phyloP scores from a whole-genome alignment of 2,797 vertebrate genomes.

The Sylvilagus floridanus region DNA sequence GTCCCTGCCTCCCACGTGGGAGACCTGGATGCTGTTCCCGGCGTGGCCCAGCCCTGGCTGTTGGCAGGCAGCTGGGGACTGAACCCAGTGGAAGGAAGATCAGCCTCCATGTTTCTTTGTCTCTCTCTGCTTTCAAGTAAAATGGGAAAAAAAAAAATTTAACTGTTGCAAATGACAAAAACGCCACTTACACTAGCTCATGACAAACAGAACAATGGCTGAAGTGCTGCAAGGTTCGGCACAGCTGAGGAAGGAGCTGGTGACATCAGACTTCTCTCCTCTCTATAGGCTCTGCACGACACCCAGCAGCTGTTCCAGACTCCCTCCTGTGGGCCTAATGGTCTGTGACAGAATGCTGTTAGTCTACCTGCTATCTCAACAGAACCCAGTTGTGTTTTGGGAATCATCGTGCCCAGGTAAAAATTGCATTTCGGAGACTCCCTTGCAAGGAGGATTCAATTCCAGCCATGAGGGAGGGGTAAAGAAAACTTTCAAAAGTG shows the following conservation, averaged over 20 bases:
- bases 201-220: slow-evolving; percentile 11
- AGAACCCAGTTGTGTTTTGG: not conserved
- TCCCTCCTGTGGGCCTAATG: not conserved
- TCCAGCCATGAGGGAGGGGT: not conserved
- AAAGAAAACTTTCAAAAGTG: not conserved
- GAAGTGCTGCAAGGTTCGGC: not conserved
- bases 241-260: slow-evolving; percentile 2
- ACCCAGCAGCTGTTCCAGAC: not conserved
- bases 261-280: not conserved
- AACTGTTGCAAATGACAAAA: slow-evolving; percentile 50
- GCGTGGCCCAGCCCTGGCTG: too few species aligned
- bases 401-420: not conserved
- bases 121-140: too few species aligned
- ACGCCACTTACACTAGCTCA: not conserved
- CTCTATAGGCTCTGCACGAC: not conserved
- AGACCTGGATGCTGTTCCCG: too few species aligned
- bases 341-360: not conserved
- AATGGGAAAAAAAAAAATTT: too few species aligned
- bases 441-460: not conserved
- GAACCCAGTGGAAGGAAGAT: too few species aligned
- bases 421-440: slow-evolving; percentile 21
- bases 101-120: too few species aligned
- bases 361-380: not conserved
- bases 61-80: too few species aligned
- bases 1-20: too few species aligned